Percentiles rank a stretch among this genome's conserved stretches.
These are phyloP conservation scores for Cheumatopsyche charites DNA, from an alignment of 1,140 invertebrate genomes.

Conservation along the genomic window DNA sequence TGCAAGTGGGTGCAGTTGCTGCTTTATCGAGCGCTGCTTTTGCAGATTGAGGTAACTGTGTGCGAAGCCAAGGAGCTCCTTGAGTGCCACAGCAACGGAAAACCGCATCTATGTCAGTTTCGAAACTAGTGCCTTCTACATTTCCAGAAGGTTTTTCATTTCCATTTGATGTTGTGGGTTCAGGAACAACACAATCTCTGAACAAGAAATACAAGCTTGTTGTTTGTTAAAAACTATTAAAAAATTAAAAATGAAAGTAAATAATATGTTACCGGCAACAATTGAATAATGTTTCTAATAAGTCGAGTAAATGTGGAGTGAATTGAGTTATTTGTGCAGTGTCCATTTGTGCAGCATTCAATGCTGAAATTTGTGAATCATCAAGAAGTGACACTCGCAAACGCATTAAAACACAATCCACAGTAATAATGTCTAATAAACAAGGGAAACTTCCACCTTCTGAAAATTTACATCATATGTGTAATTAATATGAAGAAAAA, in stretches of 20 bases:
- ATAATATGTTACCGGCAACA: constrained; percentile 54
- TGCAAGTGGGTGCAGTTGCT: constrained; percentile 25
- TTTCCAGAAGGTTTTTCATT: constrained; percentile 50
- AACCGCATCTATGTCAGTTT: constrained; percentile 47
- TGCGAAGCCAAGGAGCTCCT: constrained; percentile 53
- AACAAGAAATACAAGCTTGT: neutral
- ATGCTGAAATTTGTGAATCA: constrained; percentile 47
- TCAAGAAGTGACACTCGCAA: constrained; percentile 55
- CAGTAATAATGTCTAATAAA: constrained; percentile 58
- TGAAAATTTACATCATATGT: neutral
- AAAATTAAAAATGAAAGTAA: neutral
- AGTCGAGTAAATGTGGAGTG: constrained; percentile 55
- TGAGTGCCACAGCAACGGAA: constrained; percentile 48
- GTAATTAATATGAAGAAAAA: neutral
- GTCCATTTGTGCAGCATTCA: constrained; percentile 37
- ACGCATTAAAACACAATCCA: constrained; percentile 56
- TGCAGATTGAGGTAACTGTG: constrained; percentile 52
- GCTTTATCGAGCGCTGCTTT: constrained; percentile 50
- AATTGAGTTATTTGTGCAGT: constrained; percentile 48
- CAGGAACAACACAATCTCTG: constrained; percentile 28
- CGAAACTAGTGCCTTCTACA: constrained; percentile 18
- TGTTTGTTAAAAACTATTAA: constrained; percentile 1
- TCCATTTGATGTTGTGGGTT: constrained; percentile 45
- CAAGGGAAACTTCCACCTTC: constrained; percentile 52
- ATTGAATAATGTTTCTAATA: constrained; percentile 56